Evolutionary conservation across 1,140 invertebrate species (phyloP).

Genomic region (Megalonaias nervosa): DNA sequence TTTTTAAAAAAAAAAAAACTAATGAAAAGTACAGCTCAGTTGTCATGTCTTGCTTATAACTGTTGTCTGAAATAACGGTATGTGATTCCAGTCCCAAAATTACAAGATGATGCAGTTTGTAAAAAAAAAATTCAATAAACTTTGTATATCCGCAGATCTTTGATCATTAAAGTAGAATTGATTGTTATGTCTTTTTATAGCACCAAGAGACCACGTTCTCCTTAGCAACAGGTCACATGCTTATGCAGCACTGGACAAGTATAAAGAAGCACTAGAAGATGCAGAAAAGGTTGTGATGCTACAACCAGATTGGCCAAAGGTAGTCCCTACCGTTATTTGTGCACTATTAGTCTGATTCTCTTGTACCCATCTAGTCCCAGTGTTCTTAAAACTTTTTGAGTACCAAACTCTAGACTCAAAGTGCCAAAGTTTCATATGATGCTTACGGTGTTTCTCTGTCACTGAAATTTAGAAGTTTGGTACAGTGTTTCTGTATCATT

Average conservation of each 20-base stretch:
- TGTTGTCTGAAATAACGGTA: too few relatives aligned
- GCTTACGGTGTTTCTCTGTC: not conserved
- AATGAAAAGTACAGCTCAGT: too few relatives aligned
- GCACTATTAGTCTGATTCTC: not conserved
- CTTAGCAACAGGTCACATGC: constrained; percentile 81
- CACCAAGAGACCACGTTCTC: constrained; percentile 79
- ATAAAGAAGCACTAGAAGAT: constrained; percentile 80
- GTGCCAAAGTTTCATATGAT: not conserved
- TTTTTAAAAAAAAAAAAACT: too few relatives aligned
- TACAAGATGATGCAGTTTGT: too few relatives aligned
- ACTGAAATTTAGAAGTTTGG: not conserved
- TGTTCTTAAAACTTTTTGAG: not conserved
- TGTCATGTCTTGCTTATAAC: too few relatives aligned
- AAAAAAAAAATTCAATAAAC: too few relatives aligned
- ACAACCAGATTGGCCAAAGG: constrained; percentile 83
- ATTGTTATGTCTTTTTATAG: constrained; percentile 73
- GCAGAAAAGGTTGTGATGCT: constrained; percentile 79
- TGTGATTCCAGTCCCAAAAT: too few relatives aligned
- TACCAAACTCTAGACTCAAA: not conserved
- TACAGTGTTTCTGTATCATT: not conserved
- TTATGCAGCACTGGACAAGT: constrained; percentile 77
- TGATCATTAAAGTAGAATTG: too few relatives aligned
- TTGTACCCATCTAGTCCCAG: not conserved
- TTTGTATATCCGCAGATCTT: too few relatives aligned
- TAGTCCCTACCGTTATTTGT: constrained; percentile 59